These are phyloP conservation scores for Pseudomugil tenellus DNA, from an alignment of 2,797 vertebrate species.

Conservation along the genomic window DNA sequence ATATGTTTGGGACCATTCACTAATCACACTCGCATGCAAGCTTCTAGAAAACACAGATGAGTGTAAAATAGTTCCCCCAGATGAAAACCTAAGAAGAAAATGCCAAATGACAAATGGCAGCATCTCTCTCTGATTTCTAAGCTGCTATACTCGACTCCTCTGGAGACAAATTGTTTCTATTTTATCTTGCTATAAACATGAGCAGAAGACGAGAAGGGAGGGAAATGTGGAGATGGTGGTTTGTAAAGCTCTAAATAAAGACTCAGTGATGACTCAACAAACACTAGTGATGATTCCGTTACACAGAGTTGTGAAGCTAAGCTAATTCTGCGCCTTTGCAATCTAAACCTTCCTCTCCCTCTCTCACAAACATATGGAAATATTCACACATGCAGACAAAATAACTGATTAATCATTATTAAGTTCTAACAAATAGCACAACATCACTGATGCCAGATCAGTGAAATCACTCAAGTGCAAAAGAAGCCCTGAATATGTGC, in stretches of 20 bases:
- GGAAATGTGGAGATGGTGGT: slow-evolving; percentile 19
- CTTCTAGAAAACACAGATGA: slow-evolving; percentile 6
- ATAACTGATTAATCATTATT: background rate
- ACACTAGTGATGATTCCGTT: slow-evolving; percentile 28
- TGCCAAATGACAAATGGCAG: slow-evolving; percentile 21
- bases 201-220: slow-evolving; percentile 25
- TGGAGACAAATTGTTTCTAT: slow-evolving; percentile 9
- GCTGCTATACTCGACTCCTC: slow-evolving; percentile 7
- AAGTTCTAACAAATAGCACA: slow-evolving; percentile 21
- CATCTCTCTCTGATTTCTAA: slow-evolving; percentile 24
- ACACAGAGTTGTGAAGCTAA: slow-evolving; percentile 22
- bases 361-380: background rate
- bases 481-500: background rate
- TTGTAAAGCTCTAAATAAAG: slow-evolving; percentile 26
- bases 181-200: slow-evolving; percentile 41
- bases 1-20: slow-evolving; percentile 35
- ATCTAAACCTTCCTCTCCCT: background rate
- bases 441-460: background rate
- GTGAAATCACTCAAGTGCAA: background rate
- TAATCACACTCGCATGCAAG: background rate
- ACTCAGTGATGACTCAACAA: slow-evolving; percentile 42
- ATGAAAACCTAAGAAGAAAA: background rate
- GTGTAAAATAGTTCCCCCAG: slow-evolving; percentile 5
- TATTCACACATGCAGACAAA: no score
- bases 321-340: slow-evolving; percentile 10